Evolutionary conservation across 2,797 vertebrate genomes (phyloP).

Genomic region (Erpetoichthys calabaricus): DNA sequence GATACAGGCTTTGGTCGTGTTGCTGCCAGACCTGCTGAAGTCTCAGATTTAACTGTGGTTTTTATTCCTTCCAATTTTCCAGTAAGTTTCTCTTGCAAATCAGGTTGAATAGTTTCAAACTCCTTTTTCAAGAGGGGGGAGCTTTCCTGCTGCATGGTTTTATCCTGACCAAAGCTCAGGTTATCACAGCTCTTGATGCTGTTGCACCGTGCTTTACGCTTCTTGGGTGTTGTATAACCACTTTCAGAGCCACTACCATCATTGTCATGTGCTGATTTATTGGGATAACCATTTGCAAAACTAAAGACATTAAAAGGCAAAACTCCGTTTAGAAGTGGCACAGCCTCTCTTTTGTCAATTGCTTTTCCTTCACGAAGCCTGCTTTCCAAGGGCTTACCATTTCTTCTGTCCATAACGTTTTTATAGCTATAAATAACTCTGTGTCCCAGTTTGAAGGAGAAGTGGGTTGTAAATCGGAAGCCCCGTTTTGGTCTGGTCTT

Average conservation of each 20-base stretch:
- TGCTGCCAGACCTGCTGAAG: conserved; percentile 31
- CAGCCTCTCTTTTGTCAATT: conserved; percentile 57
- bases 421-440: conserved; percentile 63
- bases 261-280: conserved; percentile 65
- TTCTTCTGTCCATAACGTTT: conserved; percentile 78
- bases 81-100: conserved; percentile 14
- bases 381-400: conserved; percentile 64
- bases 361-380: conserved; percentile 43
- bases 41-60: conserved; percentile 40
- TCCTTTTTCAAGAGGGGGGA: neutral
- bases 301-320: conserved; percentile 56
- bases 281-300: conserved; percentile 67
- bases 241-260: conserved; percentile 89
- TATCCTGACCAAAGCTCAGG: conserved; percentile 64
- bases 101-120: conserved; percentile 4
- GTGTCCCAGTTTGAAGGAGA: conserved; percentile 56
- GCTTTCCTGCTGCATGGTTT: conserved; percentile 63
- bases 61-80: conserved; percentile 68
- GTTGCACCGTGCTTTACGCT: conserved; percentile 74
- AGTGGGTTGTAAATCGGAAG: conserved; percentile 51
- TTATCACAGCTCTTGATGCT: conserved; percentile 71
- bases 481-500: conserved; percentile 54
- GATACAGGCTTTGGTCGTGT: conserved; percentile 39
- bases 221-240: conserved; percentile 87
- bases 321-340: conserved; percentile 73